phyloP scores from a whole-genome alignment of 2,888 invertebrate species.

The Noctua janthina region DNA sequence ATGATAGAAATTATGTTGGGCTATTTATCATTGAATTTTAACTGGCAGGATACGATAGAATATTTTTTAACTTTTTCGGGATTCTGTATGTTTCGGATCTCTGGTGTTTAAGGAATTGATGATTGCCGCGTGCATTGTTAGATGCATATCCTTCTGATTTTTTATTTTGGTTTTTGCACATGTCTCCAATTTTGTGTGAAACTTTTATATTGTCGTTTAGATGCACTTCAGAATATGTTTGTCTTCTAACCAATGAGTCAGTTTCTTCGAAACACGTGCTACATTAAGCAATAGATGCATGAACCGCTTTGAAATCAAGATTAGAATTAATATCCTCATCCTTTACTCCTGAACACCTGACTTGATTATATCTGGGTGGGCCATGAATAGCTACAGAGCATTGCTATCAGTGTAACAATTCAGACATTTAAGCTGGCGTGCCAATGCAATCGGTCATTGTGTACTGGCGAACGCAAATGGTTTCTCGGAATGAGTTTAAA shows the following conservation, averaged over 20 bases:
- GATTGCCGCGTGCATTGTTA: not conserved
- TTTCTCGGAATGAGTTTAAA: conserved; percentile 54
- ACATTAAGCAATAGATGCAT: conserved; percentile 27
- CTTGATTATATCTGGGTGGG: conserved; percentile 56
- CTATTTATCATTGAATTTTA: conserved; percentile 36
- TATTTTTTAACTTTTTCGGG: conserved; percentile 2
- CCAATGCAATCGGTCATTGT: conserved; percentile 76
- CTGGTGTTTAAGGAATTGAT: not conserved
- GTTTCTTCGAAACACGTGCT: conserved; percentile 33
- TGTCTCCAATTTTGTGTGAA: not conserved
- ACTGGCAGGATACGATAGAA: not conserved
- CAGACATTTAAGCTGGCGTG: conserved; percentile 65
- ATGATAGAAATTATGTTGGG: conserved; percentile 40
- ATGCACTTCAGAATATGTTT: conserved; percentile 13
- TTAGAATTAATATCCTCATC: conserved; percentile 44
- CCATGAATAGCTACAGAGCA: conserved; percentile 48
- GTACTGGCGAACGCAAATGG: conserved; percentile 36
- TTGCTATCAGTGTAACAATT: conserved; percentile 57
- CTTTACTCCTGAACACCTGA: conserved; percentile 50
- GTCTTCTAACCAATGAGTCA: conserved; percentile 7
- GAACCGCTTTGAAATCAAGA: conserved; percentile 27
- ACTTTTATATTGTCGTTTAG: not conserved
- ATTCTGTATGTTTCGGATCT: not conserved
- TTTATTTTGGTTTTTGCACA: not conserved
- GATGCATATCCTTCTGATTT: not conserved